Percentiles rank a stretch among this genome's conserved stretches.
These are phyloP conservation scores for Eupithecia subumbrata DNA, from an alignment of 2,888 invertebrate species.

Conservation along the genomic window DNA sequence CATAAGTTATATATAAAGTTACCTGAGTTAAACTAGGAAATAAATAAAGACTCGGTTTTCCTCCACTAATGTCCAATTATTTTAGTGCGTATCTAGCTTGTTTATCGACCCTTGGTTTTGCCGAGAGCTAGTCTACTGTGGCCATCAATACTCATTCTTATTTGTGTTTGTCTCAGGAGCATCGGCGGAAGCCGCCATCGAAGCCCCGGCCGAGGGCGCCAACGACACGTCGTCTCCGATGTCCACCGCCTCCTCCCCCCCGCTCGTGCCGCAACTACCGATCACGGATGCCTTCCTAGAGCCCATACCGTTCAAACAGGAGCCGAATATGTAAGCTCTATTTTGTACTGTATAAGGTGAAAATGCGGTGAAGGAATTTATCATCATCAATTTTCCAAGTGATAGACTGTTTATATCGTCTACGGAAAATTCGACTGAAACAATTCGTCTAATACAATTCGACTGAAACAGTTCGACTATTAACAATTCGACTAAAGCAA, in stretches of 20 bases:
- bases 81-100: too few relatives aligned
- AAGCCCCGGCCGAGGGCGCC: slow-evolving; percentile 42
- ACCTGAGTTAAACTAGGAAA: too few relatives aligned
- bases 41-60: too few relatives aligned
- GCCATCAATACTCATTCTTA: not conserved
- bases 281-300: slow-evolving; percentile 59
- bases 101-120: too few relatives aligned
- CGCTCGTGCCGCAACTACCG: slow-evolving; percentile 61
- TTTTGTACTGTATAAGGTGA: not conserved
- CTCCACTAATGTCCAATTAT: too few relatives aligned
- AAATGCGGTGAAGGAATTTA: not conserved
- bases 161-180: slow-evolving; percentile 59
- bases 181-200: slow-evolving; percentile 66
- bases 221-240: slow-evolving; percentile 41
- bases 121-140: too few relatives aligned
- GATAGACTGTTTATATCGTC: slow-evolving; percentile 24
- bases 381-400: not conserved
- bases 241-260: slow-evolving; percentile 57
- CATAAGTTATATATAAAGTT: too few relatives aligned
- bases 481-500: too few relatives aligned
- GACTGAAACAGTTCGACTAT: too few relatives aligned
- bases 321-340: slow-evolving; percentile 56
- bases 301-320: slow-evolving; percentile 74
- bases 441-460: too few relatives aligned
- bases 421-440: too few relatives aligned